Conservation (phyloP, 2,888 invertebrate genomes). For the Odontomyia ornata region DNA sequence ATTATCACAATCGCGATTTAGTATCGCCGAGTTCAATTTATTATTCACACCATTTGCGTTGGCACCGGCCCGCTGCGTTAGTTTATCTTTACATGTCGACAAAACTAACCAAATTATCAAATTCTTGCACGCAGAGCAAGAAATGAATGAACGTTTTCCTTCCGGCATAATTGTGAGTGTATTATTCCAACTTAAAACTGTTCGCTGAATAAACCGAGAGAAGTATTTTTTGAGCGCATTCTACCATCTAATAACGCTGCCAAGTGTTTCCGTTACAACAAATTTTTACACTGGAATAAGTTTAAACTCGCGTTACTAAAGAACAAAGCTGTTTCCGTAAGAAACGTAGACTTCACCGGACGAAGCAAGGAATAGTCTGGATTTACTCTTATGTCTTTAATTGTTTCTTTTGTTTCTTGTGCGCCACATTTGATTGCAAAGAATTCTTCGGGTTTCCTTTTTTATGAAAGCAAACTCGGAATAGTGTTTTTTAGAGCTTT, state of each 20-base stretch:
- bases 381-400: neutral
- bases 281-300: neutral
- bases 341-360: neutral
- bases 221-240: neutral
- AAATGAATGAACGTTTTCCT: neutral
- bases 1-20: conserved; percentile 21
- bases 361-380: neutral
- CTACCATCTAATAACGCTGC: neutral
- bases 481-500: too few species aligned
- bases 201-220: neutral
- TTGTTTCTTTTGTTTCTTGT: too few species aligned
- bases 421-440: too few species aligned
- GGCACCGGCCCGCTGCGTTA: neutral
- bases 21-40: conserved; percentile 20
- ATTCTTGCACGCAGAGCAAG: neutral
- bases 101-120: neutral
- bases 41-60: conserved; percentile 13
- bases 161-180: neutral
- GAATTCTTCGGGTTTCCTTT: too few species aligned
- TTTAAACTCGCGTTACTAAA: neutral
- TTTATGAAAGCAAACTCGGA: too few species aligned
- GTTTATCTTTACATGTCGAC: neutral
- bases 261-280: neutral
- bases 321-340: conserved; percentile 1
- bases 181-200: neutral